Conservation (phyloP, 2,888 invertebrate genomes). For the Eupithecia pulchellata region DNA sequence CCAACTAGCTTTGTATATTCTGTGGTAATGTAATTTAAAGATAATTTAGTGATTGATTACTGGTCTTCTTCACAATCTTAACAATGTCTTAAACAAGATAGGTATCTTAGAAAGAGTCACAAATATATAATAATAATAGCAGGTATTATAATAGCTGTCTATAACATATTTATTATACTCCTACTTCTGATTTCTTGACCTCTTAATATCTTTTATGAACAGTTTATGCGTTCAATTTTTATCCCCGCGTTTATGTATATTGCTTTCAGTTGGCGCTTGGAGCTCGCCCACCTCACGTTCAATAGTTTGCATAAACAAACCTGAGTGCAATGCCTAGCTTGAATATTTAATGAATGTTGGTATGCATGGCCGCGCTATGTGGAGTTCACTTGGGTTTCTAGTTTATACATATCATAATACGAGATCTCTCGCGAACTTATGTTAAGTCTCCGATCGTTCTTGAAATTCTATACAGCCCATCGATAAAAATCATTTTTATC, state of each 20-base stretch:
- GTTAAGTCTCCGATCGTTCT: not conserved
- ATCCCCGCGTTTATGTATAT: not conserved
- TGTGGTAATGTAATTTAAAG: too few relatives aligned
- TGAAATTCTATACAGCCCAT: too few relatives aligned
- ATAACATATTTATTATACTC: too few relatives aligned
- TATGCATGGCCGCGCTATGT: not conserved
- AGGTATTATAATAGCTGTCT: too few relatives aligned
- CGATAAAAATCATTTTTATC: too few relatives aligned
- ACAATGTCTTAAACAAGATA: too few relatives aligned
- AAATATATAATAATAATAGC: too few relatives aligned
- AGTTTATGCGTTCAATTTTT: constrained; percentile 18
- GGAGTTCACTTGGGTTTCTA: not conserved
- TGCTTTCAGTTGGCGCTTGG: not conserved
- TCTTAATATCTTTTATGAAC: not conserved
- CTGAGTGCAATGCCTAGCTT: constrained; percentile 5
- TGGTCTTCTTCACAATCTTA: too few relatives aligned
- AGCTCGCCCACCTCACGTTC: constrained; percentile 23
- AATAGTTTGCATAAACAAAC: constrained; percentile 29
- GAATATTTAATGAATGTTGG: not conserved
- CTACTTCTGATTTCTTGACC: too few relatives aligned
- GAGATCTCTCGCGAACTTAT: not conserved
- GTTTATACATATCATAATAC: not conserved
- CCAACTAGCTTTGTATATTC: too few relatives aligned
- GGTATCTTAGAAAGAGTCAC: too few relatives aligned
- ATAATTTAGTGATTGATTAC: too few relatives aligned